phyloP scores from a whole-genome alignment of 1,140 invertebrate species.

The Sarcophaga bullata region DNA sequence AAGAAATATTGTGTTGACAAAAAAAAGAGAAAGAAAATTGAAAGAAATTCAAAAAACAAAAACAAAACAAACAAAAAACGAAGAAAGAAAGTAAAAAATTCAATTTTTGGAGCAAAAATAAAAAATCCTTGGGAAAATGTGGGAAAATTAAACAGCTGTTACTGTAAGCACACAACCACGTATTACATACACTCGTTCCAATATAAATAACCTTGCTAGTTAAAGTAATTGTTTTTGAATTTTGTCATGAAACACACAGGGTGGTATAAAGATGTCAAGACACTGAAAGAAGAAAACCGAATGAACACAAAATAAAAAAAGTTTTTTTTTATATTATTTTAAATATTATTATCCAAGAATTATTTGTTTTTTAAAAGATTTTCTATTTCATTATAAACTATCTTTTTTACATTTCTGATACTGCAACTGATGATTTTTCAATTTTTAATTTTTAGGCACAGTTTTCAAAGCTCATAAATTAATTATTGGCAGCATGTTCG shows the following conservation, averaged over 20 bases:
- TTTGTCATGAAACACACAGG: neutral
- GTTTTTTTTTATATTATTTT: too few species aligned
- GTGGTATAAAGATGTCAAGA: neutral
- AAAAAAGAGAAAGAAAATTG: neutral
- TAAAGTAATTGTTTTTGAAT: constrained; percentile 27
- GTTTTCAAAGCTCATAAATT: constrained; percentile 91
- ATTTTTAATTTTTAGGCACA: constrained; percentile 75
- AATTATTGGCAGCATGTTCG: constrained; percentile 91
- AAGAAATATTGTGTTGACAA: neutral
- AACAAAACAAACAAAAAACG: too few species aligned
- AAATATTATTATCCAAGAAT: too few species aligned
- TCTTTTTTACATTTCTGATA: too few species aligned
- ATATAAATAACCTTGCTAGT: constrained; percentile 20
- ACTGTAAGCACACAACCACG: neutral
- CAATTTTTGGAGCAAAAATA: neutral
- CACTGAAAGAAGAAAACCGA: too few species aligned
- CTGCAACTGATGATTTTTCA: too few species aligned
- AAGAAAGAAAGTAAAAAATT: neutral
- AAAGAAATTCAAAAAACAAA: neutral
- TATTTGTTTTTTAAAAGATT: too few species aligned
- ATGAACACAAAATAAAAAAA: too few species aligned
- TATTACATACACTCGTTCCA: too few species aligned
- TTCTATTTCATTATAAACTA: too few species aligned
- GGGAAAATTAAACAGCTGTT: constrained; percentile 39
- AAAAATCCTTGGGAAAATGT: constrained; percentile 16